Percentiles rank a stretch among this genome's conserved stretches.
Conservation (phyloP, 2,888 invertebrate genomes). For the Acrocyrtus sp. region DNA sequence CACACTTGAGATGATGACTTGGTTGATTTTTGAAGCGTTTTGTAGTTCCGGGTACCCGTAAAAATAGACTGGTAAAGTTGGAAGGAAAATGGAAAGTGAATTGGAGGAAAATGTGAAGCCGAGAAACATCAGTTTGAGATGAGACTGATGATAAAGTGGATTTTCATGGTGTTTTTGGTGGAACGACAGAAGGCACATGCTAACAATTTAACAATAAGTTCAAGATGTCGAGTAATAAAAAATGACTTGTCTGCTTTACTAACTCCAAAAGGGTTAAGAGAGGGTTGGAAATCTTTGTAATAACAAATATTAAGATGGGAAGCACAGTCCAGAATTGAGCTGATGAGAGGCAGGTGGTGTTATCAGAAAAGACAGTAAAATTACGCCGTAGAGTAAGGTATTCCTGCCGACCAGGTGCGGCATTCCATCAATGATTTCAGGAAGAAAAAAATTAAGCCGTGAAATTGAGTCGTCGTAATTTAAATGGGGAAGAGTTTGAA, state of each 20-base stretch:
- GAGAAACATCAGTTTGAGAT: constrained; percentile 22
- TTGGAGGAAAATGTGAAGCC: constrained; percentile 1
- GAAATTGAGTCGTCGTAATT: too few relatives aligned
- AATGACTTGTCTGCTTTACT: constrained; percentile 2
- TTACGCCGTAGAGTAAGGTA: too few relatives aligned
- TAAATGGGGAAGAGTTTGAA: not conserved
- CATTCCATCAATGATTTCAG: too few relatives aligned
- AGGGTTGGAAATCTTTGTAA: not conserved
- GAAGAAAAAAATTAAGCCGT: too few relatives aligned
- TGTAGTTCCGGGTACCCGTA: too few relatives aligned
- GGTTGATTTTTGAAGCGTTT: too few relatives aligned
- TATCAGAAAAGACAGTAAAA: not conserved
- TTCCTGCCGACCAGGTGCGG: too few relatives aligned
- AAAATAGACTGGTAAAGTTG: too few relatives aligned
- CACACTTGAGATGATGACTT: constrained; percentile 34
- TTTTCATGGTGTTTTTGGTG: constrained; percentile 16
- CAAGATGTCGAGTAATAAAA: constrained; percentile 1
- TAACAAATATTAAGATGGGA: not conserved
- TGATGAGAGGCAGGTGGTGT: not conserved
- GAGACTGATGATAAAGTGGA: constrained; percentile 28
- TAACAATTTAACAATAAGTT: constrained; percentile 29
- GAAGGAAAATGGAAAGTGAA: too few relatives aligned
- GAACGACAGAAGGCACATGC: constrained; percentile 46
- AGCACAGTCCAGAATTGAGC: not conserved
- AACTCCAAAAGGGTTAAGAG: too few relatives aligned